phyloP scores from a whole-genome alignment of 2,888 invertebrate genomes.

The Nephrotoma guestfalica region DNA sequence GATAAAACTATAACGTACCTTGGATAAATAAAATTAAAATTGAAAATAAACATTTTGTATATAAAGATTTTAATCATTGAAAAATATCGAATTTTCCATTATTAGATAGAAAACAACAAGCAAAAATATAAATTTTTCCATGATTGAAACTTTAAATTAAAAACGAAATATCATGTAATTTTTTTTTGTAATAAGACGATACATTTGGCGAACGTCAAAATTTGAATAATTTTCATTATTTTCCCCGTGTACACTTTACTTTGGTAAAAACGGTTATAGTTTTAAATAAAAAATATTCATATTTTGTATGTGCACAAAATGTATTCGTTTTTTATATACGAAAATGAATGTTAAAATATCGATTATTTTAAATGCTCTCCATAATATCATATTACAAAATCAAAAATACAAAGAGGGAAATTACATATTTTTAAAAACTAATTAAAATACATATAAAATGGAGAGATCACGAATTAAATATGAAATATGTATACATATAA shows the following conservation, averaged over 20 bases:
- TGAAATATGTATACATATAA: slow-evolving; percentile 8
- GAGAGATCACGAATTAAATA: slow-evolving; percentile 20
- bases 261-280: not conserved
- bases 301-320: not conserved
- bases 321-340: not conserved
- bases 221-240: not conserved
- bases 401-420: not conserved
- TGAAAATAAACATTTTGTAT: not conserved
- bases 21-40: not conserved
- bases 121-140: not conserved
- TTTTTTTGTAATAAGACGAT: not conserved
- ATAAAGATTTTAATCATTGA: not conserved
- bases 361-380: not conserved
- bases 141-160: slow-evolving; percentile 1
- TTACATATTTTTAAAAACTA: not conserved
- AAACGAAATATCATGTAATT: not conserved
- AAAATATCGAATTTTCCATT: not conserved
- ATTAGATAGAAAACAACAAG: not conserved
- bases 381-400: not conserved
- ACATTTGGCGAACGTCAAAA: not conserved
- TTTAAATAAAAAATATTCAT: not conserved
- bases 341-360: not conserved
- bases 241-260: not conserved
- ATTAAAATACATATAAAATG: slow-evolving; percentile 14
- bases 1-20: slow-evolving; percentile 4